Percentiles rank a stretch among this genome's conserved stretches.
phyloP scores from a whole-genome alignment of 2,113 vertebrate species.

The Eptatretus burgeri region DNA sequence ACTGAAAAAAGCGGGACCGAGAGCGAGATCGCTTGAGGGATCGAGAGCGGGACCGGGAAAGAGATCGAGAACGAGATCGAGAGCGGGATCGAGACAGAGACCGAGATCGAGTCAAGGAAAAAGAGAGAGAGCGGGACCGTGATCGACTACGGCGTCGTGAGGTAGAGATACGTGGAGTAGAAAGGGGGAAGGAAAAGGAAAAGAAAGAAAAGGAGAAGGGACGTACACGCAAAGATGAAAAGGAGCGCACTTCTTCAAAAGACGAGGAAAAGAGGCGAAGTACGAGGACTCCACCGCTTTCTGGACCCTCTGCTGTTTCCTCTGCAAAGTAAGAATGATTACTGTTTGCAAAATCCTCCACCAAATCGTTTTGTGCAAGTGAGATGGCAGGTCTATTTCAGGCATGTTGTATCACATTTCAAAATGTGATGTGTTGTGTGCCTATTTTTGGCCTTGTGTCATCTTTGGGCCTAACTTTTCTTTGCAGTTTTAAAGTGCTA shows the following conservation, averaged over 20 bases:
- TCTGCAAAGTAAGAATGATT: neutral
- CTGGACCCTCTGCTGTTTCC: conserved; percentile 12
- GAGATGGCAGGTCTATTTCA: no score
- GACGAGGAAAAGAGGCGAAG: conserved; percentile 59
- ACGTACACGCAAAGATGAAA: conserved; percentile 22
- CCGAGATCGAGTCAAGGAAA: conserved; percentile 50
- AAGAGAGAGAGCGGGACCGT: conserved; percentile 48
- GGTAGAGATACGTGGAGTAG: conserved; percentile 27
- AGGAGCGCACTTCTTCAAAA: conserved; percentile 20
- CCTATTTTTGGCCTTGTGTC: neutral
- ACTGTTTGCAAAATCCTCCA: neutral
- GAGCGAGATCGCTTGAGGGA: conserved; percentile 39
- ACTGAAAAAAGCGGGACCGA: conserved; percentile 13
- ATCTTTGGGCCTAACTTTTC: neutral
- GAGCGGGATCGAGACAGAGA: conserved; percentile 18
- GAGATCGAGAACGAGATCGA: conserved; percentile 44
- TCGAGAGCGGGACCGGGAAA: conserved; percentile 37
- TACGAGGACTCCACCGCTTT: conserved; percentile 18
- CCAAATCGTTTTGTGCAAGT: no score
- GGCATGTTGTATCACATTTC: neutral
- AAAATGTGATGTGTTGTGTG: neutral
- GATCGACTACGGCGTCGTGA: conserved; percentile 47
- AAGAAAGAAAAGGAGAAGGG: conserved; percentile 17
- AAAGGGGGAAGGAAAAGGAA: conserved; percentile 28
- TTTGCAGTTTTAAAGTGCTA: neutral